These are phyloP conservation scores for Temnothorax curvispinosus DNA, from an alignment of 1,140 invertebrate species.

Conservation along the genomic window DNA sequence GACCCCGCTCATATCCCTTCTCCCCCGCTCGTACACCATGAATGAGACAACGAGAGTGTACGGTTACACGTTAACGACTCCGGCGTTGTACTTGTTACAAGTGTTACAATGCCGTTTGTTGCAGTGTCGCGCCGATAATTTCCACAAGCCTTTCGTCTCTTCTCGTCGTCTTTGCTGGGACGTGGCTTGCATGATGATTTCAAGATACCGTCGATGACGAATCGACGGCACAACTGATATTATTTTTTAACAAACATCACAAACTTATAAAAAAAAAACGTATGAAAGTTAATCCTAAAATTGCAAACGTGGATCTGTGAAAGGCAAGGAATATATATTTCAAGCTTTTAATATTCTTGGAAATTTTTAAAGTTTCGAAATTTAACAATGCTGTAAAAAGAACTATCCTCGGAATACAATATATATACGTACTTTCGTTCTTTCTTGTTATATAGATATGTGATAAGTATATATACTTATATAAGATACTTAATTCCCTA, in stretches of 20 bases:
- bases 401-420: not conserved
- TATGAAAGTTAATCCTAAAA: not conserved
- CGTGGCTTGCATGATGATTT: constrained; percentile 36
- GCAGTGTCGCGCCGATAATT: constrained; percentile 16
- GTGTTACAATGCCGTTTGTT: constrained; percentile 61
- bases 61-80: constrained; percentile 65
- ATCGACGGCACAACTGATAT: not conserved
- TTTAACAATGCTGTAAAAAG: not conserved
- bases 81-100: constrained; percentile 63
- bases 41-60: constrained; percentile 81
- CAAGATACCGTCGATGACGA: constrained; percentile 7
- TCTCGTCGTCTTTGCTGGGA: not conserved
- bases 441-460: not conserved
- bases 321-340: not conserved
- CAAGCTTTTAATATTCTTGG: not conserved
- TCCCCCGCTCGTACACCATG: constrained; percentile 71
- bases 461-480: too few species aligned
- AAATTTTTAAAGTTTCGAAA: not conserved
- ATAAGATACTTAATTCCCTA: not conserved
- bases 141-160: constrained; percentile 15
- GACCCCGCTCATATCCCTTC: constrained; percentile 50
- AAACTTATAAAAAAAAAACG: not conserved
- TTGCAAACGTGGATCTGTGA: not conserved
- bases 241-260: not conserved
- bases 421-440: not conserved